These are phyloP conservation scores for Ochlodes sylvanus DNA, from an alignment of 2,888 invertebrate genomes.

Conservation along the genomic window DNA sequence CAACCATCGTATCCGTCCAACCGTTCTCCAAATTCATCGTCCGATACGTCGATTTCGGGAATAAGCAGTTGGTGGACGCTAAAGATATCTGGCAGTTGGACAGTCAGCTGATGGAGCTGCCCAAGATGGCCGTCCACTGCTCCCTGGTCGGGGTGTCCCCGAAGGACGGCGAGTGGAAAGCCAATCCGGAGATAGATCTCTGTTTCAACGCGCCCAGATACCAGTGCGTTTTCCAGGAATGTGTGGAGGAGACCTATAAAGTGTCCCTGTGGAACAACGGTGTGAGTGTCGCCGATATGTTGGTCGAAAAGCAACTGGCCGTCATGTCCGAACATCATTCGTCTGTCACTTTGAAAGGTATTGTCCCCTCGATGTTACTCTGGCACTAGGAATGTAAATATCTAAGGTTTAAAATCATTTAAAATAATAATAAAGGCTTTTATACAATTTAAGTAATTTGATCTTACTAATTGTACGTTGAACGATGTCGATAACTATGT, in stretches of 20 bases:
- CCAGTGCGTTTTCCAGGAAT: constrained; percentile 84
- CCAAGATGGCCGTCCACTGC: constrained; percentile 90
- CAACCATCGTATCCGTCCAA: constrained; percentile 85
- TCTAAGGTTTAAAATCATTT: too few species aligned
- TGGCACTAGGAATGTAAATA: too few species aligned
- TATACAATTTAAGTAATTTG: too few species aligned
- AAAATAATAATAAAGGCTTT: too few species aligned
- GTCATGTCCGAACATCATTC: constrained; percentile 65
- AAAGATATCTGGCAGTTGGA: constrained; percentile 89
- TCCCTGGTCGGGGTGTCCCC: constrained; percentile 86
- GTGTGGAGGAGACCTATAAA: constrained; percentile 71
- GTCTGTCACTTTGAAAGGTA: constrained; percentile 76
- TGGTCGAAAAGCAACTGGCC: constrained; percentile 81
- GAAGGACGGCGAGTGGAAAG: constrained; percentile 85
- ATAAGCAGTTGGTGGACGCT: constrained; percentile 86
- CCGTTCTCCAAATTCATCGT: constrained; percentile 87
- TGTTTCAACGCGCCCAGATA: constrained; percentile 86
- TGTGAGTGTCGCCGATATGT: constrained; percentile 72
- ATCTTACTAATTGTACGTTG: too few species aligned
- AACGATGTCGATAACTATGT: too few species aligned
- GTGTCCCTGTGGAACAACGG: constrained; percentile 79
- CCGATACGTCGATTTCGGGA: constrained; percentile 91
- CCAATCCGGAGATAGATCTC: constrained; percentile 79
- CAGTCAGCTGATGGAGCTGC: constrained; percentile 86
- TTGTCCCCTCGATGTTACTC: background rate